phyloP scores from a whole-genome alignment of 2,797 vertebrate genomes.

The Micrastur ruficollis region DNA sequence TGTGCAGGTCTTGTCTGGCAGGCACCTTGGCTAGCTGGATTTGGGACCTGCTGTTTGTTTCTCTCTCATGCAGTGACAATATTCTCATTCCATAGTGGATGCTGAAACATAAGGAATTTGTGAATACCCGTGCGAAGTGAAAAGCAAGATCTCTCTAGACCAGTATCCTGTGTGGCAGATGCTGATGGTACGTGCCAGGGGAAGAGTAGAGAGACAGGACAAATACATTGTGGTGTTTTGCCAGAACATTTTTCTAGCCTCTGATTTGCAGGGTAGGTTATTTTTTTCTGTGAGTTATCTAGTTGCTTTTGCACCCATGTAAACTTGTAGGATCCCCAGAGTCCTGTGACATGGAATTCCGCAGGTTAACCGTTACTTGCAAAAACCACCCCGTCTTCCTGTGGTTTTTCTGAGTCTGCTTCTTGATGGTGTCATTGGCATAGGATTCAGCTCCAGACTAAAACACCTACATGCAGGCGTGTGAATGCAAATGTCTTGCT shows the following conservation, averaged over 20 bases:
- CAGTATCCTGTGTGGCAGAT: background rate
- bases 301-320: background rate
- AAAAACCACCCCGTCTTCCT: background rate
- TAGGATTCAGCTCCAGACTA: background rate
- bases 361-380: background rate
- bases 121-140: background rate
- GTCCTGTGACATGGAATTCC: background rate
- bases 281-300: background rate
- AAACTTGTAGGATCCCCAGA: background rate
- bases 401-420: background rate
- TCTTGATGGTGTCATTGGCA: background rate
- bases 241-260: background rate
- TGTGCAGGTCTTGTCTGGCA: background rate
- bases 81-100: background rate
- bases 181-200: accelerated
- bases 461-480: accelerated
- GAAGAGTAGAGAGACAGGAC: background rate
- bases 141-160: background rate
- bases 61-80: accelerated
- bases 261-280: background rate
- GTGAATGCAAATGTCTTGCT: background rate
- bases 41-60: background rate
- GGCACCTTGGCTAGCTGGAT: background rate
- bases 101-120: background rate
- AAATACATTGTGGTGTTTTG: background rate